Base-by-base conservation (phyloP, 64 coral and sea anemone genomes). In the Pocillopora verrucosa region DNA sequence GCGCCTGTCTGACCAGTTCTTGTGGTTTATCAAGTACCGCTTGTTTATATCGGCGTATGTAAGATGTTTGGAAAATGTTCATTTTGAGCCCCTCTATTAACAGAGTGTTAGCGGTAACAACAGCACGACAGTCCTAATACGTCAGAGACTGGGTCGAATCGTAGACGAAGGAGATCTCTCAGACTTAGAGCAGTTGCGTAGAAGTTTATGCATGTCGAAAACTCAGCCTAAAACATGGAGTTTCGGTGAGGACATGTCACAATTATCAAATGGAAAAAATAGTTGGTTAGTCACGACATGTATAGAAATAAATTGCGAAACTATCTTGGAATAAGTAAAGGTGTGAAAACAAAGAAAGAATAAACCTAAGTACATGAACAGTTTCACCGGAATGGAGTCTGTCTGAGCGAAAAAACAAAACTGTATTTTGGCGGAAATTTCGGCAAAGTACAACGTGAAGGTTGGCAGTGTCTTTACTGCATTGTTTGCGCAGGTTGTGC, bases 361-460 rank as follows among this genome's bases (percentile, higher is more conserved):
- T 51, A 7, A 4, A 51, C 41, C 3, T 51, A 51, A 51, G 41
- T 51, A 51, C 7, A 51, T 51, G 41, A 51, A 51, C 41, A 51
- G 41, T 51, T 51, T 51, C 41, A 7, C 41, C 41, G 41, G 3
- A 7, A 51, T 51, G 41, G 41, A 51, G 41, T 51, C 41, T 51
- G 41, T 51, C 41, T 51, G 7, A 51, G 41, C 41, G 41, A 3
- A 51, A 51, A 51, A 51, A 51, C 3, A 87, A 79, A 87, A 87
- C 74, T 87, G 91, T 51, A 30, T 97, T 45, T 77, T 79, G 58
- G 80, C 89, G 7, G 88, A 92, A 41, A 90, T 92, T 2, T 97
- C 95, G 20, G 95, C 95, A 0, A 97, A 88, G 61, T 89, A 74
- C 60, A 92, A 84, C n/a, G 56, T 97, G 0, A 97, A 97, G 34